phyloP scores from a whole-genome alignment of 2,113 vertebrate species.

The Labeo catla region DNA sequence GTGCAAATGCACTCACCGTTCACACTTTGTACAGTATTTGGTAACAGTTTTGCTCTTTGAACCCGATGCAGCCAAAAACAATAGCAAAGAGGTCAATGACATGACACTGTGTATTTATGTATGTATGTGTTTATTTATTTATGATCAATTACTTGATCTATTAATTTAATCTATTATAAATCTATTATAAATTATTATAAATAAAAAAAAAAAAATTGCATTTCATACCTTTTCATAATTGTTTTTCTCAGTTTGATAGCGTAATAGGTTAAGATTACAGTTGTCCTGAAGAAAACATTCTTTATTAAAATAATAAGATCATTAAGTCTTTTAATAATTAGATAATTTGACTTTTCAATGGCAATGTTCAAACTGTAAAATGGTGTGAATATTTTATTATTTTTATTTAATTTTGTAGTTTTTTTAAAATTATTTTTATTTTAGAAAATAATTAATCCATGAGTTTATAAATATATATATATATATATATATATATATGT shows the following conservation, averaged over 20 bases:
- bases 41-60: slow-evolving; percentile 18
- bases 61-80: neutral
- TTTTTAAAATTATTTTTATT: neutral
- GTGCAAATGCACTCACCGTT: neutral
- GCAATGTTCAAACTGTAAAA: neutral
- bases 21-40: neutral
- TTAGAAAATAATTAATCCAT: no score
- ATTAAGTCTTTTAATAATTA: neutral
- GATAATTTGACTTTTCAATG: neutral
- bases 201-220: neutral
- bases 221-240: neutral
- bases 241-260: neutral
- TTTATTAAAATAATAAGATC: neutral
- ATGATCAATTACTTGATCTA: no score
- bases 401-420: neutral
- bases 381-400: neutral
- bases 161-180: no score
- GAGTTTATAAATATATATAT: no score
- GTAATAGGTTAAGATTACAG: neutral
- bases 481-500: no score
- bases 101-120: no score
- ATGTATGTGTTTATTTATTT: neutral
- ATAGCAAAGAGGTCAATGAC: neutral
- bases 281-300: neutral
- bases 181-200: no score